These are phyloP conservation scores for Papio anubis DNA, from an alignment of 2,113 vertebrate genomes.

Conservation along the genomic window DNA sequence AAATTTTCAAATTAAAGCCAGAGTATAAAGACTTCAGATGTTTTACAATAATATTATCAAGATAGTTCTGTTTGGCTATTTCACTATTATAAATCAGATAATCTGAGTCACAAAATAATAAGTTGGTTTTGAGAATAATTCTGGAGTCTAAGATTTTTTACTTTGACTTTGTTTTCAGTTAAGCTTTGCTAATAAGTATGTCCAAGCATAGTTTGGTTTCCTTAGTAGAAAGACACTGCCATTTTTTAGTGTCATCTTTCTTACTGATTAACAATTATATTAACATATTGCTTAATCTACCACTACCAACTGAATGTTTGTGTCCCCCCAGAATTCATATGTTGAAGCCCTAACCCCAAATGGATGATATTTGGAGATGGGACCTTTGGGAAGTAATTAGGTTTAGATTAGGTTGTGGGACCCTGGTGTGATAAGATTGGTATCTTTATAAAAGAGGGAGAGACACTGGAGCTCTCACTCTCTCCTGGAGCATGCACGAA, in stretches of 20 bases:
- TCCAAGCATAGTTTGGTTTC: not conserved
- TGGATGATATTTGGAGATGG: not conserved
- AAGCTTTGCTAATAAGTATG: not conserved
- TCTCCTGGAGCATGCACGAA: not conserved
- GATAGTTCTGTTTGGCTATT: conserved; percentile 13
- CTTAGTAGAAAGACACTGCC: not conserved
- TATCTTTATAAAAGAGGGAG: not conserved
- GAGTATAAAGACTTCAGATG: not conserved
- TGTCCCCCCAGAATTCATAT: not conserved
- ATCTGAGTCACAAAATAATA: not conserved
- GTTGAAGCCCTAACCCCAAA: not conserved
- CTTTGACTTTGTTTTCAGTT: conserved; percentile 14
- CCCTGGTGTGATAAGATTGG: not conserved
- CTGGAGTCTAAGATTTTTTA: not conserved
- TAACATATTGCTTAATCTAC: not conserved
- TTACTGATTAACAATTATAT: not conserved
- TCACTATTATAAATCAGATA: not conserved
- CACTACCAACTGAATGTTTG: not conserved
- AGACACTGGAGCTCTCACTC: not conserved
- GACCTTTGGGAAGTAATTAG: not conserved
- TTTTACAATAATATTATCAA: conserved; percentile 15
- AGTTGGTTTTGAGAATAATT: not conserved
- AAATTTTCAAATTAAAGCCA: conserved; percentile 54
- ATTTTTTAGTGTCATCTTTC: not conserved
- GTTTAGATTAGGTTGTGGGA: not conserved